Evolutionary conservation across 2,888 invertebrate species (phyloP), one percentile per base, ranked within the genome.

Genomic region (Chymomyza amoena): DNA sequence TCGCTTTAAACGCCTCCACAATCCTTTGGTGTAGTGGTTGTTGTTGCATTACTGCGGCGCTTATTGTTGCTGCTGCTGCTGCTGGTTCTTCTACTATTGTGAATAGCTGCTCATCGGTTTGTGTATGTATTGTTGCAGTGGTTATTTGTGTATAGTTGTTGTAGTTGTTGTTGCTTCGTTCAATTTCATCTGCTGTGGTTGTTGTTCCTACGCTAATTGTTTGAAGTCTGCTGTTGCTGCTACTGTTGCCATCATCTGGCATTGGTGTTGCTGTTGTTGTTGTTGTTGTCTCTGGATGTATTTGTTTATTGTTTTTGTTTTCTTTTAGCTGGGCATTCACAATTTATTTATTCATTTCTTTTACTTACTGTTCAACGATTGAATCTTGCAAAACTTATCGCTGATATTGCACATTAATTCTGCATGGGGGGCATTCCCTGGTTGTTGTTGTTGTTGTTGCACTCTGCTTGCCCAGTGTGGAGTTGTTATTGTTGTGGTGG

Each of bases 71-170:
- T n/a, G 39, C 2, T 50, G 51, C 56, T n/a, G 59, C 25, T n/a
- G n/a, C n/a, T n/a, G n/a, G n/a, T n/a, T n/a, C n/a, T n/a, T n/a
- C n/a, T n/a, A n/a, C n/a, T 36, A 64, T 39, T 60, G 32, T 45
- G 68, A 78, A 72, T 75, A 81, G 64, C n/a, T n/a, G n/a, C 62
- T 91, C 91, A 74, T 91, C 91, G 25, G 91, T 91, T 84, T 91
- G 91, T 56, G 91, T 91, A 79, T 91, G 89, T 36, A 90, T 91
- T 69, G 90, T 90, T 52, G 88, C 90, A 71, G 90, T 90, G 64
- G 82, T 85, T 66, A 25, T 60, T 57, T 54, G 16, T 69, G 60
- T 45, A 13, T 7, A 7, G 32, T 9, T 32, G 9, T 32, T 25
- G 25, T 2, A 4, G 25, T 25, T 25, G 32, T 9, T 32, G 9